Base-by-base conservation (phyloP, 1,140 invertebrate genomes). In the Temnothorax curvispinosus region DNA sequence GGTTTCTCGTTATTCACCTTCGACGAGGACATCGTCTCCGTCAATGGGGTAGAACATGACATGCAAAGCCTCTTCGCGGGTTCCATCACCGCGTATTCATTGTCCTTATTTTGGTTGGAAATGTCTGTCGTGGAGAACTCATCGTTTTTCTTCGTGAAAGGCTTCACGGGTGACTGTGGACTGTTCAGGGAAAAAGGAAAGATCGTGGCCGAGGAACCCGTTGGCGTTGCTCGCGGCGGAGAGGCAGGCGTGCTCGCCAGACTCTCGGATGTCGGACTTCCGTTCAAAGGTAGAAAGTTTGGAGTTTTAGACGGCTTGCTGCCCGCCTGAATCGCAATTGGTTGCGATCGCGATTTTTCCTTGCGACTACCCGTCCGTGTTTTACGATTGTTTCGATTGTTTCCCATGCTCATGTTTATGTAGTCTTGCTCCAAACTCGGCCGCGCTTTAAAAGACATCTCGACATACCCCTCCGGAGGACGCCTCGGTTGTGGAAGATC, bases 161-260 rank as follows among this genome's bases (percentile, higher is more conserved):
- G 93, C 85, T 96, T 96, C 18, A 95, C 92, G 0, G 96, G 96
- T 4, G 96, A 96, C 50, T 95, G 94, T 3, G 96, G 96, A 93
- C 96, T 96, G 88, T 96, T 96, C 2, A 96, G 85, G 54, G 96
- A 96, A 69, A 97, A 96, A 0, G 96, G 96, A 85, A 97, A 97
- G 86, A 97, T 96, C 0, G 96, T 96, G 0, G 96, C 93, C 0
- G 93, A 92, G 4, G 96, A 96, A 64, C 96, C 96, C 0, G 96
- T 96, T 0, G 96, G 96, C 0, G 96, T 96, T 8, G 95, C 95
- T 0, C 95, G 92, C 2, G 95, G 94, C 0, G 95, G 95, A 13
- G 95, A 95, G 0, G 94, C 95, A 5, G 96, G 95, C 6, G 95
- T 96, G 6, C 94, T 95, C 0, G 91, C 93, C 9, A 95, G 87